A percentile compares a stretch with the other conserved stretches of the same genome.
phyloP scores from a whole-genome alignment of 2,113 vertebrate species.

The Tupaia tana region DNA sequence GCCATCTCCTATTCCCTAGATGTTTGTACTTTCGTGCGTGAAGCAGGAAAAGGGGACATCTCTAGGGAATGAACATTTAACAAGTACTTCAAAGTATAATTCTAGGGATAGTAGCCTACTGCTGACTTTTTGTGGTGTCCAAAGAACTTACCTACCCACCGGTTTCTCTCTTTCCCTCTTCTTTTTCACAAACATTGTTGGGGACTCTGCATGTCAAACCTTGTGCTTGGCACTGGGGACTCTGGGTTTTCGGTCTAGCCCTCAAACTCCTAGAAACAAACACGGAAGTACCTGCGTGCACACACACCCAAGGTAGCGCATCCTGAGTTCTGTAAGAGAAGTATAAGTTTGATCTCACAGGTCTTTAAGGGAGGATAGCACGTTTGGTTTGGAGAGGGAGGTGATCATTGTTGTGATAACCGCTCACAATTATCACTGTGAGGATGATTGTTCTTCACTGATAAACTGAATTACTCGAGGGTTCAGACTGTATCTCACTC shows the following conservation, averaged over 20 bases:
- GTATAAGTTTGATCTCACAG: neutral
- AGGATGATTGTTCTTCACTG: neutral
- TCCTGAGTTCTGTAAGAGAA: neutral
- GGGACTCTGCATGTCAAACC: neutral
- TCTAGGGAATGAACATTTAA: conserved; percentile 42
- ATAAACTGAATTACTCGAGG: conserved; percentile 4
- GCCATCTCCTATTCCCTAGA: too few species aligned
- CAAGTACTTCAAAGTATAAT: neutral
- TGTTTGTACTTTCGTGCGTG: neutral
- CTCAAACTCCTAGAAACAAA: neutral
- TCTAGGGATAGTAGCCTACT: neutral
- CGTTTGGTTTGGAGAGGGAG: neutral
- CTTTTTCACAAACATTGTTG: neutral
- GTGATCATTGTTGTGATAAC: neutral
- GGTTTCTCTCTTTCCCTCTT: neutral
- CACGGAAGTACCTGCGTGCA: neutral
- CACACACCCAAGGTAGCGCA: neutral
- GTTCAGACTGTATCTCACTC: neutral
- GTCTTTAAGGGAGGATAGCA: neutral
- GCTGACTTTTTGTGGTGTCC: neutral
- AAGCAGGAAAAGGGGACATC: neutral
- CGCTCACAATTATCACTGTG: neutral
- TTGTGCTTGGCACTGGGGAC: neutral
- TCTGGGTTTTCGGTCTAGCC: conserved; percentile 11
- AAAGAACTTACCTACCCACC: neutral